Percentiles rank a stretch among this genome's conserved stretches.
Evolutionary conservation across 2,888 invertebrate species (phyloP).

Genomic region (Eupithecia inturbata): DNA sequence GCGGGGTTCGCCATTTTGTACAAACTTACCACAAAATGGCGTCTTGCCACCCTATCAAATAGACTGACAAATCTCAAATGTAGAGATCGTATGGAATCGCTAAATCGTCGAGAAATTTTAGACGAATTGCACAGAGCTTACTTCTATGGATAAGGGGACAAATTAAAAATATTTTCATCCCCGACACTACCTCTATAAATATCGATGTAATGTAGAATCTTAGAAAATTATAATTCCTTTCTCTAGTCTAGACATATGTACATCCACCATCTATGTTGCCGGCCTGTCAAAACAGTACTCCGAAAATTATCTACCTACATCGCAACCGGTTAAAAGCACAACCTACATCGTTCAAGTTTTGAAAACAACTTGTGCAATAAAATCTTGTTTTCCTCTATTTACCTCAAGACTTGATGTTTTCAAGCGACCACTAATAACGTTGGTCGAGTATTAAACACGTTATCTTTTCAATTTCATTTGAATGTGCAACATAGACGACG

Average conservation of each 20-base stretch:
- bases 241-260: constrained; percentile 26
- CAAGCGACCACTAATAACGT: background rate
- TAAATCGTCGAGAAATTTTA: background rate
- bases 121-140: background rate
- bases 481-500: background rate
- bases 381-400: constrained; percentile 18
- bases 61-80: background rate
- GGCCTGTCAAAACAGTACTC: constrained; percentile 16
- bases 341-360: constrained; percentile 15
- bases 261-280: constrained; percentile 13
- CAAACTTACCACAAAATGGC: background rate
- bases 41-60: background rate
- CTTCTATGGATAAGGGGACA: background rate
- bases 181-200: background rate
- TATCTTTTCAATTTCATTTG: background rate
- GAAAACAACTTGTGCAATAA: constrained; percentile 22
- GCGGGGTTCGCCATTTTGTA: background rate
- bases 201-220: background rate
- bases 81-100: background rate
- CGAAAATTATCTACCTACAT: constrained; percentile 20
- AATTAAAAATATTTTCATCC: background rate
- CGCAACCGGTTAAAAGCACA: constrained; percentile 18
- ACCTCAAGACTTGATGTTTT: constrained; percentile 13
- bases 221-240: background rate
- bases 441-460: background rate